Evolutionary conservation across 2,113 vertebrate genomes (phyloP).

Genomic region (Puntigrus tetrazona): DNA sequence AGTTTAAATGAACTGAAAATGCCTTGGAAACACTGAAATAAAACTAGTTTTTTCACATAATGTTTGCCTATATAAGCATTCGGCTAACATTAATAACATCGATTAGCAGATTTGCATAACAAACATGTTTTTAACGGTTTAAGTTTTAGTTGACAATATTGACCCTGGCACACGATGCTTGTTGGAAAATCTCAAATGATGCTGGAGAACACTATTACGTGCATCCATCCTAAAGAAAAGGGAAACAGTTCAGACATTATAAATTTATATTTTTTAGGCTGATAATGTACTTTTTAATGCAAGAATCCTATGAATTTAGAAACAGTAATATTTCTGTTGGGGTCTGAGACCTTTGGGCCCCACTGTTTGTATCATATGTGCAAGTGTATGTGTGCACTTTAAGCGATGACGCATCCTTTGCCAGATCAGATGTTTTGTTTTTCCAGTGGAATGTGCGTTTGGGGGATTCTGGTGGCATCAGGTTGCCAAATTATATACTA

Average conservation of each 20-base stretch:
- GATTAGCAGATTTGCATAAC: no score
- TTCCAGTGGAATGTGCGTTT: slow-evolving; percentile 55
- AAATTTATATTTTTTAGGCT: not conserved
- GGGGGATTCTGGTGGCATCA: slow-evolving; percentile 67
- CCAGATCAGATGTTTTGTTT: slow-evolving; percentile 57
- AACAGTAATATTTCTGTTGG: not conserved
- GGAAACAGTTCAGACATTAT: not conserved
- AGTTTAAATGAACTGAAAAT: no score
- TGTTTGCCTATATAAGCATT: not conserved
- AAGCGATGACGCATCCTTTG: slow-evolving; percentile 31
- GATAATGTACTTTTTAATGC: not conserved
- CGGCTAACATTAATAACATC: no score
- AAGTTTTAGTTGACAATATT: no score
- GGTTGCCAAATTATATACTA: slow-evolving; percentile 65
- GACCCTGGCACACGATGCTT: not conserved
- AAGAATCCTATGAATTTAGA: not conserved
- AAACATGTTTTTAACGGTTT: no score
- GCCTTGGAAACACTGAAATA: no score
- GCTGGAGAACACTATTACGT: not conserved
- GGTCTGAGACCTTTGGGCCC: not conserved
- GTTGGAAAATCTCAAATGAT: not conserved
- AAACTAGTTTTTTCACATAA: not conserved
- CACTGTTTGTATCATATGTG: not conserved
- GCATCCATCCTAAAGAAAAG: not conserved
- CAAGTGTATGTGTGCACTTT: not conserved